phyloP scores from a whole-genome alignment of 2,113 vertebrate genomes.

The Cyphomyrus discorhynchus region DNA sequence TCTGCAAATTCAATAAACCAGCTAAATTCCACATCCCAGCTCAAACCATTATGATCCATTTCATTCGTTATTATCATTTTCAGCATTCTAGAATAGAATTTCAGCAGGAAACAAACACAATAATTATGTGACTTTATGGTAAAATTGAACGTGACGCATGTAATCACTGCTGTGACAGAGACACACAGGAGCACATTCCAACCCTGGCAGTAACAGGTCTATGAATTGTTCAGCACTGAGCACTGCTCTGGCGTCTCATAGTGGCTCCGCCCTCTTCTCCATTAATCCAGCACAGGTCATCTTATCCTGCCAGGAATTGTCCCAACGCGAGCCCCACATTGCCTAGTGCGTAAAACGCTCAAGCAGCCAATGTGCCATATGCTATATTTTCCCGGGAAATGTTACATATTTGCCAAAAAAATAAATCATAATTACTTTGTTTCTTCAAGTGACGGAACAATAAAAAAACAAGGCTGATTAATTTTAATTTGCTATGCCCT shows the following conservation, averaged over 20 bases:
- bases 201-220: background rate
- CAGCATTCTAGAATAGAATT: background rate
- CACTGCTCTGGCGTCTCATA: background rate
- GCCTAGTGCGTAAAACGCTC: background rate
- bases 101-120: background rate
- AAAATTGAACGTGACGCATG: background rate
- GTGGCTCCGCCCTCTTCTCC: background rate
- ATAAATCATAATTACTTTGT: too few species aligned
- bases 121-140: background rate
- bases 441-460: too few species aligned
- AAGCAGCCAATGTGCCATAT: background rate
- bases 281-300: background rate
- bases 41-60: background rate
- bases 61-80: background rate
- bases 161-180: background rate
- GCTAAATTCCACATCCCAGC: background rate
- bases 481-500: background rate
- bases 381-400: background rate
- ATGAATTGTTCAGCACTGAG: background rate
- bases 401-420: background rate
- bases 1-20: background rate
- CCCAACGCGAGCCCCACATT: background rate
- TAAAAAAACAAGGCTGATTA: background rate
- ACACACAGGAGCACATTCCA: background rate
- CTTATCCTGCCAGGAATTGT: background rate